Evolutionary conservation across 2,113 vertebrate species (phyloP), one percentile per base, ranked within the genome.

Genomic region (Typhlomys cinereus): DNA sequence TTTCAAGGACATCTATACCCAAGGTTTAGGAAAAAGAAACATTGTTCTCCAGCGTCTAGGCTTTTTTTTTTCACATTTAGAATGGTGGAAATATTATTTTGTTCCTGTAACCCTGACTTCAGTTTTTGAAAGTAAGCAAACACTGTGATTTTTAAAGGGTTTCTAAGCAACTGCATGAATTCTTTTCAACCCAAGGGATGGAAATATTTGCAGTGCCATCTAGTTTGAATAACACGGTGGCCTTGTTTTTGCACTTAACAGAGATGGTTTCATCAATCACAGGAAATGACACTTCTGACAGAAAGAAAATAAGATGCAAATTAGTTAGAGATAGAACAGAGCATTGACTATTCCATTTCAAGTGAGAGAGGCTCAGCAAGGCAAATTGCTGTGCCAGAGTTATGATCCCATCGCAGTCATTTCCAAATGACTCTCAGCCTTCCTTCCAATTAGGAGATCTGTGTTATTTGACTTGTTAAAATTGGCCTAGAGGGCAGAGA

Each of bases 71-170:
- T 88, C 39, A 76, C 64, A 89, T 82, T 81, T 86, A 31, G 66
- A 92, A 82, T 13, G 15, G 10, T 93, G 86, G 79, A 90, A 34
- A 94, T 93, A 54, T 25, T 85, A n/a, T 93, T 86, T 91, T 92
- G 29, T 89, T 91, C 54, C 90, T 96, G 73, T 94, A 96, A 97
- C 94, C 92, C 91, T 97, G 95, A 97, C 95, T 97, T 92, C 90
- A 97, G 94, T 96, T 97, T 97, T 94, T 97, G 95, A 97, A 96
- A 97, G 81, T 97, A 97, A 97, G 92, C 89, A 97, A 98, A 97
- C 93, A 95, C 88, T 88, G 88, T 92, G 78, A 76, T 92, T 96
- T 62, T 34, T 46, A 52, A 95, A 96, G 88, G 69, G 66, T 97
- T 98, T 97, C 96, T 97, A 95, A 96, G 95, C 96, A 98, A 95